Evolutionary conservation across 2,113 vertebrate genomes (phyloP).

Genomic region (Uria aalge): DNA sequence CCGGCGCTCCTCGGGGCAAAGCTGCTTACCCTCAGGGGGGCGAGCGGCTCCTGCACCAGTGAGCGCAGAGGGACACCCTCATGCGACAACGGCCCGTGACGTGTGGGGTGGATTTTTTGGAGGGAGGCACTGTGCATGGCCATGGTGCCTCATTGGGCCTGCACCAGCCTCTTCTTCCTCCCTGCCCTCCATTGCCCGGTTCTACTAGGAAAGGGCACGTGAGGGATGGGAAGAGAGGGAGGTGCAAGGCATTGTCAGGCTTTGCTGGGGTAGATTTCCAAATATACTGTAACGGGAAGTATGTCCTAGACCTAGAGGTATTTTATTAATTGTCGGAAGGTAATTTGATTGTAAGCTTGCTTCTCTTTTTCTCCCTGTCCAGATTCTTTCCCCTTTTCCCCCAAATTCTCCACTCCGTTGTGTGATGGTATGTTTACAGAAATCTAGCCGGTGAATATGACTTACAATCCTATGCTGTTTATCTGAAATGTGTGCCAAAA

Average conservation of each 20-base stretch:
- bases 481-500: background rate
- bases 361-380: background rate
- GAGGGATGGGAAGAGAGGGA: background rate
- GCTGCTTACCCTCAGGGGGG: rapidly evolving
- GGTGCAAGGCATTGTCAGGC: background rate
- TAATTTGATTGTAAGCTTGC: background rate
- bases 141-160: background rate
- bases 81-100: background rate
- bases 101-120: background rate
- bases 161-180: background rate
- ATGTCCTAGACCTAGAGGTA: background rate
- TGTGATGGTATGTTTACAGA: background rate
- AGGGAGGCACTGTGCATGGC: background rate
- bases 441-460: background rate
- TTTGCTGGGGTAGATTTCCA: background rate
- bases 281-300: background rate
- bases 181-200: background rate
- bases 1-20: background rate
- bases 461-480: background rate
- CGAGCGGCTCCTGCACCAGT: background rate
- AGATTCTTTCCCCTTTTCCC: background rate
- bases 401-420: background rate
- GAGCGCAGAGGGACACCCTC: background rate
- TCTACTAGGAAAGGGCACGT: background rate
- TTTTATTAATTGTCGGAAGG: background rate